Evolutionary conservation across 2,113 vertebrate genomes (phyloP).

Genomic region (Oenanthe melanoleuca): DNA sequence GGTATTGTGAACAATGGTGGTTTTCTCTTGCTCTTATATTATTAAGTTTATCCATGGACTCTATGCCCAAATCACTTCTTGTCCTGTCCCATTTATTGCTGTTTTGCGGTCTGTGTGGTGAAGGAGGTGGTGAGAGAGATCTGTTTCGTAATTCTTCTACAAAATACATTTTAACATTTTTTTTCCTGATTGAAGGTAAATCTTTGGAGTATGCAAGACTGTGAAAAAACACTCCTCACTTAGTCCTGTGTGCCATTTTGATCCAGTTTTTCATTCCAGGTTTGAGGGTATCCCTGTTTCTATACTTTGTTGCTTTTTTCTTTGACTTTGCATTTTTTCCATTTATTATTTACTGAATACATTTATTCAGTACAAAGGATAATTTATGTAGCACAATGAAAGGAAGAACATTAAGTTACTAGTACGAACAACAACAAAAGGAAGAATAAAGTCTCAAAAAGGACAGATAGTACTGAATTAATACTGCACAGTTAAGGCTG

Average conservation of each 20-base stretch:
- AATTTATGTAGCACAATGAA: neutral
- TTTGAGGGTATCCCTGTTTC: neutral
- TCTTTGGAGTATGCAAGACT: neutral
- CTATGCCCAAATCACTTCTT: neutral
- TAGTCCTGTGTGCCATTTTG: neutral
- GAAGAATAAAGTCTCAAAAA: neutral
- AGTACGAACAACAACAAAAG: neutral
- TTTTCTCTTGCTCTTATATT: slow-evolving; percentile 5
- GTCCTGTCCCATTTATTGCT: neutral
- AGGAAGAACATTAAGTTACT: neutral
- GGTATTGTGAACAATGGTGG: neutral
- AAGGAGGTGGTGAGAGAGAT: neutral
- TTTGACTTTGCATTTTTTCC: neutral
- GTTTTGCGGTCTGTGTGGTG: neutral
- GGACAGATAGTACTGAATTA: neutral
- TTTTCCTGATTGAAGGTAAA: neutral
- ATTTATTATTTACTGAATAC: neutral
- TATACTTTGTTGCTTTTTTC: neutral
- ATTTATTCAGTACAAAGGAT: neutral
- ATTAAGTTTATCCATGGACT: neutral
- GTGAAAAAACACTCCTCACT: neutral
- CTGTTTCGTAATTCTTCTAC: neutral
- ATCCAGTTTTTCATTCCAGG: neutral
- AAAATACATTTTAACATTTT: neutral
- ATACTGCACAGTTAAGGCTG: neutral